phyloP scores from a whole-genome alignment of 2,113 vertebrate genomes.

The Clinocottus analis region DNA sequence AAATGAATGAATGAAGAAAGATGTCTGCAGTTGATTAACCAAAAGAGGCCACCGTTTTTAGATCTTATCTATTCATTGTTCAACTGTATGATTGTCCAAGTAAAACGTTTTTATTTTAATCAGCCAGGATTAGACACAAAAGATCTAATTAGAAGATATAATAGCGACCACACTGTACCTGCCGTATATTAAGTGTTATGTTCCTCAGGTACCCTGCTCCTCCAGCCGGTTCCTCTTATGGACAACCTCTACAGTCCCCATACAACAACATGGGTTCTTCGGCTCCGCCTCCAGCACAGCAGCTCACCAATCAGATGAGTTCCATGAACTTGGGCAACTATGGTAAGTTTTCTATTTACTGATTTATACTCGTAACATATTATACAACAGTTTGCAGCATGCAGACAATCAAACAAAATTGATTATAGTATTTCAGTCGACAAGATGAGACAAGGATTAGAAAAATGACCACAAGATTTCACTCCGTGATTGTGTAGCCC shows the following conservation, averaged over 20 bases:
- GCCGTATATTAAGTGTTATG: background rate
- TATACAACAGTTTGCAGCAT: background rate
- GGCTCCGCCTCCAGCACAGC: constrained; percentile 80
- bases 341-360: constrained; percentile 77
- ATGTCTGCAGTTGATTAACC: background rate
- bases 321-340: constrained; percentile 90
- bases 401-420: background rate
- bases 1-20: background rate
- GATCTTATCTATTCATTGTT: background rate
- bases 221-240: constrained; percentile 68
- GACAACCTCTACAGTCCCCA: constrained; percentile 71
- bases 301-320: constrained; percentile 88
- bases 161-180: too few relatives aligned
- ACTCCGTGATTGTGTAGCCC: constrained; percentile 70
- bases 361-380: background rate
- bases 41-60: background rate
- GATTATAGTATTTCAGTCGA: background rate
- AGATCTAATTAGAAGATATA: background rate
- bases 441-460: background rate
- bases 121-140: background rate
- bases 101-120: background rate
- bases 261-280: constrained; percentile 78
- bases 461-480: background rate
- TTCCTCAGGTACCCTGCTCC: constrained; percentile 70
- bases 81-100: background rate